Base-by-base conservation (phyloP, 2,797 vertebrate species). In the Pangasius mekongensis region DNA sequence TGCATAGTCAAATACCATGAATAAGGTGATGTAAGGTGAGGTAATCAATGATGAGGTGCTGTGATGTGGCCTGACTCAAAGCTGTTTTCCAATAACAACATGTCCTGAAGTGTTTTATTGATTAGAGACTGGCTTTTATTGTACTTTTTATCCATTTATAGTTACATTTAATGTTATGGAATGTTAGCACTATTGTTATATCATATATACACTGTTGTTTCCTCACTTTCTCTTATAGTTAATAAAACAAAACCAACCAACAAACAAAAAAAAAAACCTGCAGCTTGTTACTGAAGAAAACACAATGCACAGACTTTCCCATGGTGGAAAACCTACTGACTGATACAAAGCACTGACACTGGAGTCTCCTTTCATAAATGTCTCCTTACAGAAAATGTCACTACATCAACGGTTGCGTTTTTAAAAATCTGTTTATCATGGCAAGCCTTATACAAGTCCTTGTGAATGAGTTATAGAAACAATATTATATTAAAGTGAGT, bases 1-100 rank as follows among this genome's bases (percentile, higher is more conserved):
- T 52, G 76, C 54, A 73, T 73, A 82, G 56, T 86, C 54, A 36
- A 62, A 67, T 54, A 58, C 16, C 30, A 49, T 10, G 54, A 88
- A 62, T 71, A 20, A 3, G 56, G 43, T 39, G 49, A 7, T 43
- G 43, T 43, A 7, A 43, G 43, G 43, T 43, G 43, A 43, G 47
- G 62, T 49, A 66, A 30, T 66, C 43, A 13, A 20, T 22, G 81
- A 49, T 5, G 18, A 6, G 36, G 20, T 1, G 20, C 49, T 54
- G 27, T 78, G 76, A 20, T 78, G 76, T 4, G 47, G 49, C 24
- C 80, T 62, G 54, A 58, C 24, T 4, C 9, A n/a, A 80, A 58
- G 30, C 27, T 78, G n/a, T 56, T 54, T 80, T 18, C 8, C n/a
- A 80, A 36, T 56, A 47, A 58, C 33, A 0, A 4, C 20, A 3